Base-by-base conservation (phyloP, 2,113 vertebrate genomes). In the Oryzias curvinotus region DNA sequence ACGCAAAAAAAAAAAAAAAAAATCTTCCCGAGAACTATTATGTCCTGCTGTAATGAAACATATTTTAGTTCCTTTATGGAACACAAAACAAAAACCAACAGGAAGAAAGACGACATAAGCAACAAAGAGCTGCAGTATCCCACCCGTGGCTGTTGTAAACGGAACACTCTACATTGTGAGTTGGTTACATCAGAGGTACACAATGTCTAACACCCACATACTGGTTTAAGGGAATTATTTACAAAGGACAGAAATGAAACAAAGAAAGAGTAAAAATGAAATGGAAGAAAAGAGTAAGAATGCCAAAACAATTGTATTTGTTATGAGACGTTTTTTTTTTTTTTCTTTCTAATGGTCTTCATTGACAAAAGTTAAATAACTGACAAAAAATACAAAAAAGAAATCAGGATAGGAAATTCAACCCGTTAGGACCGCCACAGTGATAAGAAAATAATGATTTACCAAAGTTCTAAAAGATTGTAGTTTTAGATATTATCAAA, bases 201-300 rank as follows among this genome's bases (percentile, higher is more conserved):
- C 76, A 82, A 78, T 65, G 62, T 70, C 61, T 71, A 4, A 71
- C 82, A 49, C 82, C 78, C 72, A 84, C 82, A n/a, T 60, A n/a
- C 56, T 42, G 2, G 30, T 69, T 71, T 36, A 62, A 73, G 70
- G 68, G 75, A 36, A 36, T 12, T 2, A 12, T 36, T 36, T 67
- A 67, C 55, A 65, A 63, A 56, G 52, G 41, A 48, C 14, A 2
- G 0, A 36, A 36, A 36, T 36, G 7, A 7, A 36, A 30, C 28
- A 30, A 30, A 30, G 28, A 30, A 6, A 36, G 36, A 13, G 8
- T 36, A 36, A 36, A 7, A 10, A 36, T 36, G 7, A n/a, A n/a
- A n/a, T n/a, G n/a, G n/a, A n/a, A n/a, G n/a, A n/a, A 30, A 6
- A 36, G 36, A 13, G 8, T 36, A 36, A 36, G 30, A 10, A 36